Percentiles rank a stretch among this genome's conserved stretches.
Evolutionary conservation across 2,113 vertebrate genomes (phyloP).

Genomic region (Galbula dea): DNA sequence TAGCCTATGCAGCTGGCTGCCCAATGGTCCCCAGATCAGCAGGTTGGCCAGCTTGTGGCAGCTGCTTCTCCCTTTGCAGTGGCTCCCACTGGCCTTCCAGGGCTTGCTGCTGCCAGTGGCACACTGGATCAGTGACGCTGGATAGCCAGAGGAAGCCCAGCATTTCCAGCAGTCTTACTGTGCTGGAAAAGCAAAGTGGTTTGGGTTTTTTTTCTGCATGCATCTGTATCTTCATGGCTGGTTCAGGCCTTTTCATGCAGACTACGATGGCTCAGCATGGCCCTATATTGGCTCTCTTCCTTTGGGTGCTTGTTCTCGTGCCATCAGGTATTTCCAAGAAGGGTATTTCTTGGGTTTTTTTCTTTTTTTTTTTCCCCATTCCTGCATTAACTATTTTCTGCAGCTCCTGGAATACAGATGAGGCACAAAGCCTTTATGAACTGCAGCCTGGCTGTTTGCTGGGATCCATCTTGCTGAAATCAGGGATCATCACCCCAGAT

Average conservation of each 20-base stretch:
- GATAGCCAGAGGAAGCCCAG: background rate
- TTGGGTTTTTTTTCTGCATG: background rate
- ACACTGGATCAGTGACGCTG: rapidly evolving
- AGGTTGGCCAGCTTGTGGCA: background rate
- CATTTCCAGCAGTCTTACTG: background rate
- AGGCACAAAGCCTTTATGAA: background rate
- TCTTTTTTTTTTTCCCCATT: background rate
- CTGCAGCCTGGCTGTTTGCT: background rate
- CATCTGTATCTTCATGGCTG: background rate
- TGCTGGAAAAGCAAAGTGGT: background rate
- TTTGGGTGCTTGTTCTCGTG: background rate
- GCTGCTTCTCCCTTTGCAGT: background rate
- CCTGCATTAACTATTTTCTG: background rate
- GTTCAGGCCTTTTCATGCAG: background rate
- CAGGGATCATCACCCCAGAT: background rate
- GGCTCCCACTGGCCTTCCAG: rapidly evolving
- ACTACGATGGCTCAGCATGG: background rate
- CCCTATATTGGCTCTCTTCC: background rate
- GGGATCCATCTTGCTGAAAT: background rate
- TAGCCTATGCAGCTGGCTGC: background rate
- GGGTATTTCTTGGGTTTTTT: too few species aligned
- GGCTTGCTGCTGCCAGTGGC: background rate
- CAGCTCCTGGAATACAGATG: background rate
- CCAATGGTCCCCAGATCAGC: rapidly evolving
- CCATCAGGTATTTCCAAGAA: background rate